A percentile compares a stretch with the other conserved stretches of the same genome.
phyloP scores from a whole-genome alignment of 2,797 vertebrate genomes.

The Scolopax rusticola region DNA sequence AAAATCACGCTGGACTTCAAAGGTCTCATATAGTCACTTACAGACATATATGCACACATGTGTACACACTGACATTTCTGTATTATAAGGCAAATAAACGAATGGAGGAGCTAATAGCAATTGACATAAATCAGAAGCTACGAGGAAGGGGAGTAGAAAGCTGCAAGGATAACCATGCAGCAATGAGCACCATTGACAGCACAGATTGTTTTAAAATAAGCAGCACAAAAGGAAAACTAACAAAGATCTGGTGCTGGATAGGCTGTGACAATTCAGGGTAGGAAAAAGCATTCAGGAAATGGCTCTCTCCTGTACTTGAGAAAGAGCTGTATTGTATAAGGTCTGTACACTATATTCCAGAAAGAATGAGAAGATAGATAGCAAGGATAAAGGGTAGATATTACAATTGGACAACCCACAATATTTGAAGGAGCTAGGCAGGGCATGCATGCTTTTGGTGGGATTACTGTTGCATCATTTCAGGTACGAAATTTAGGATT shows the following conservation, averaged over 20 bases:
- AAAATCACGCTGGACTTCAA: background rate
- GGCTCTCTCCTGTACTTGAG: background rate
- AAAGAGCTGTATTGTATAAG: background rate
- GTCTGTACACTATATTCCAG: background rate
- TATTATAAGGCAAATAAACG: background rate
- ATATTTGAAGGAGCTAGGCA: background rate
- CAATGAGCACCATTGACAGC: background rate
- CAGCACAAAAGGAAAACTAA: background rate
- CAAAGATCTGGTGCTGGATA: rapidly evolving
- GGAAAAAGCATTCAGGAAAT: background rate
- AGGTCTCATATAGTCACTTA: background rate
- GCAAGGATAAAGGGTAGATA: background rate
- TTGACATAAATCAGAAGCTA: background rate
- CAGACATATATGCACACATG: rapidly evolving
- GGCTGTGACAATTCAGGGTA: background rate
- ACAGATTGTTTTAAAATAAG: background rate
- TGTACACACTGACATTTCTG: background rate
- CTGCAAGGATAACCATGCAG: background rate
- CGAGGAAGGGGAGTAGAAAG: background rate
- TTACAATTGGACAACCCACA: background rate
- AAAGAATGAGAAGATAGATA: background rate
- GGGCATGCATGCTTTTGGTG: background rate
- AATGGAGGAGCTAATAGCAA: background rate
- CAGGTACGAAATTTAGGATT: background rate
- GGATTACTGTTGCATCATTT: background rate